Base-by-base conservation (phyloP, 1,140 invertebrate species). In the Leptopilina clavipes region DNA sequence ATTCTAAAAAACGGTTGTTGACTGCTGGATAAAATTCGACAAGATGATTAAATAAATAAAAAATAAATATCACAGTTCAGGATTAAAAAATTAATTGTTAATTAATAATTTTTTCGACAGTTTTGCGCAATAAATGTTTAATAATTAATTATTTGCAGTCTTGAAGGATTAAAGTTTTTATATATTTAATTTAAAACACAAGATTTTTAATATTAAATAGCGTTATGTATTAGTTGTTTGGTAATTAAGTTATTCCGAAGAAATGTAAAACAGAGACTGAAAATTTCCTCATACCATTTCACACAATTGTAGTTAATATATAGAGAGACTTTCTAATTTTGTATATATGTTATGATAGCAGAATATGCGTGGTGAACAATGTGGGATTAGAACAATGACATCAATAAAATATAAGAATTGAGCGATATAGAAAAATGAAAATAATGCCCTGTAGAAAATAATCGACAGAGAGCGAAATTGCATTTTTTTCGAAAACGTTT, bases 301-400 rank as follows among this genome's bases (percentile, higher is more conserved):
- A 65, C 59, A 65, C 59, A 14, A 31, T 65, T 65, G 25, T 65
- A 65, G 59, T 65, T 65, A 11, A 65, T 31, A 65, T 22, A 31
- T n/a, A 65, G 25, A 31, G 59, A 65, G 22, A 65, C 59, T 65
- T 65, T 65, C 59, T 65, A 31, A 65, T 65, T 65, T n/a, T n/a
- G n/a, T n/a, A n/a, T n/a, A 22, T 31, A 65, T n/a, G 25, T 65
- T 65, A 65, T 65, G 59, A 65, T 65, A 65, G 22, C 59, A 65
- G 59, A 65, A 65, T 65, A 31, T 65, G 59, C 59, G 59, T 65
- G 59, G 22, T n/a, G 12, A 14, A 31, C 12, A 37, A 37, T 65
- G 12, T 65, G 59, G 19, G 59, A 14, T 31, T 65, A n/a, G 1
- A 65, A 65, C 59, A 65, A 65, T 65, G 59, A 65, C 59, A 65